Percentiles rank a stretch among this genome's conserved stretches.
These are phyloP conservation scores for Syritta pipiens DNA, from an alignment of 2,888 invertebrate genomes.

Conservation along the genomic window DNA sequence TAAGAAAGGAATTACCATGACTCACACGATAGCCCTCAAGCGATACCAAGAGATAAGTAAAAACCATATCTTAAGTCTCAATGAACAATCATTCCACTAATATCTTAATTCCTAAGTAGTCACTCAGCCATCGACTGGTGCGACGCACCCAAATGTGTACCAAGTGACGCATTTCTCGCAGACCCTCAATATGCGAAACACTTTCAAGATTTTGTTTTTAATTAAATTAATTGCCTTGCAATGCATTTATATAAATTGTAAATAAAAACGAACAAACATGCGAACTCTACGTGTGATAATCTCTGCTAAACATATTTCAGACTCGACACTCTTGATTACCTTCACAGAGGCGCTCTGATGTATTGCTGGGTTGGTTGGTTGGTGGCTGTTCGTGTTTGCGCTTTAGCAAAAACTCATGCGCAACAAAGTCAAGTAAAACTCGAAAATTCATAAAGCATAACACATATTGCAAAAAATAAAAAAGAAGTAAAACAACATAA, in stretches of 20 bases:
- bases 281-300: no score
- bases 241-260: slow-evolving; percentile 31
- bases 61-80: no score
- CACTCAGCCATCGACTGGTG: no score
- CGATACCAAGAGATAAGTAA: no score
- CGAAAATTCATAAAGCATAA: slow-evolving; percentile 33
- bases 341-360: slow-evolving; percentile 7
- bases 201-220: slow-evolving; percentile 12
- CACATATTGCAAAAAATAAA: slow-evolving; percentile 12
- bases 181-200: not conserved
- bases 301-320: no score
- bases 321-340: slow-evolving; percentile 41
- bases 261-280: not conserved
- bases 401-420: slow-evolving; percentile 17
- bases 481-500: slow-evolving; percentile 1
- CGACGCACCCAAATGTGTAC: no score
- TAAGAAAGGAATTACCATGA: no score
- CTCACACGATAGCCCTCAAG: no score
- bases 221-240: slow-evolving; percentile 7
- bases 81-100: no score
- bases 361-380: not conserved
- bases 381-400: not conserved
- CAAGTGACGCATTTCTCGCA: slow-evolving; percentile 4
- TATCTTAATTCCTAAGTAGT: no score
- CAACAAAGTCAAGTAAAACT: slow-evolving; percentile 23